Conservation (phyloP, 2,888 invertebrate genomes). For the Trissolcus japonicus region DNA sequence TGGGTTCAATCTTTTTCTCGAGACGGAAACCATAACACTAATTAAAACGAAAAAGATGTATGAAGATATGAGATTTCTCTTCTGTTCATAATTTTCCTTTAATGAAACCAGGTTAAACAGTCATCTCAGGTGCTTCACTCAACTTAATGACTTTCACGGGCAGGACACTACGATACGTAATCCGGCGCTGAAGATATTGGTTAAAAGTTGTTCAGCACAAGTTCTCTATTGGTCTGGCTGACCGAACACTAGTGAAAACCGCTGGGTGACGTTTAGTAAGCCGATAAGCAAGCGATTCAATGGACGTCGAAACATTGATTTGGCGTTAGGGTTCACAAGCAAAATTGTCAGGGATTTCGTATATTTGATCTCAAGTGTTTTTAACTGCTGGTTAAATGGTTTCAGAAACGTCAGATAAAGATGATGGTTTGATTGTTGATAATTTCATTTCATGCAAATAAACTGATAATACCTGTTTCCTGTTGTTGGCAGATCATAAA, state of each 20-base stretch:
- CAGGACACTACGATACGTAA: constrained; percentile 14
- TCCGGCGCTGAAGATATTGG: constrained; percentile 24
- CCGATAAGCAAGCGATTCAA: constrained; percentile 33
- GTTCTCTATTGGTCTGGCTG: constrained; percentile 21
- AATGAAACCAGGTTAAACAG: constrained; percentile 7
- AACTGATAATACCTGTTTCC: too few species aligned
- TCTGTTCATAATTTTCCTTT: constrained; percentile 1
- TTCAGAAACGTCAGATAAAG: too few species aligned
- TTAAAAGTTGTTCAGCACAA: constrained; percentile 24
- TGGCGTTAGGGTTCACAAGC: constrained; percentile 16
- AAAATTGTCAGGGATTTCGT: neutral
- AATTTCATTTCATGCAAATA: too few species aligned
- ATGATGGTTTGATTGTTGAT: too few species aligned
- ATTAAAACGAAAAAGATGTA: too few species aligned
- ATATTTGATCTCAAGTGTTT: constrained; percentile 12
- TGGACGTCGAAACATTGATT: constrained; percentile 14
- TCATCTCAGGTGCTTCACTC: constrained; percentile 23
- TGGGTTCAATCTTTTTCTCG: too few species aligned
- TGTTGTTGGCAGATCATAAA: too few species aligned
- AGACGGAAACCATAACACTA: too few species aligned
- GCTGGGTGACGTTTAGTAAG: constrained; percentile 25
- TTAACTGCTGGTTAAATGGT: neutral
- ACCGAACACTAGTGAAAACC: constrained; percentile 33
- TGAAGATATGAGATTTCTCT: too few species aligned
- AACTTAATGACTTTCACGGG: constrained; percentile 19